A percentile compares a stretch with the other conserved stretches of the same genome.
Conservation (phyloP, 2,888 invertebrate species). For the Lasius fuliginosus region DNA sequence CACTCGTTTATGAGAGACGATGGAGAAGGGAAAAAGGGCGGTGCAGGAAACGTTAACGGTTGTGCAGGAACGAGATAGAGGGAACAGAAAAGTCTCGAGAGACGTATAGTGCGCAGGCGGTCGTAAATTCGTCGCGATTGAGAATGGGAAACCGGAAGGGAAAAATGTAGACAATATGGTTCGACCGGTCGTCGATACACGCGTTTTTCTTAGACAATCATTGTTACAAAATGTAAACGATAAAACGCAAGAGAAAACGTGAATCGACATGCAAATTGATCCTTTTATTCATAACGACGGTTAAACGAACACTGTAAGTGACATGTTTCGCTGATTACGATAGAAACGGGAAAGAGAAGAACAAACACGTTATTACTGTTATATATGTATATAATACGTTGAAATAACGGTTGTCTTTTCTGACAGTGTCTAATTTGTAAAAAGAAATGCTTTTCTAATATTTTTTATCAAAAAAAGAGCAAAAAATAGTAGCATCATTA, state of each 20-base stretch:
- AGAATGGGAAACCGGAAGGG: slow-evolving; percentile 55
- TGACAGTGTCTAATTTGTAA: background rate
- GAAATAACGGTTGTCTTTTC: background rate
- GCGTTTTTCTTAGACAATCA: slow-evolving; percentile 27
- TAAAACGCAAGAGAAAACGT: background rate
- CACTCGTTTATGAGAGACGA: slow-evolving; percentile 56
- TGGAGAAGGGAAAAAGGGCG: slow-evolving; percentile 12
- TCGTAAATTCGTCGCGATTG: slow-evolving; percentile 61
- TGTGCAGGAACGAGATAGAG: slow-evolving; percentile 35
- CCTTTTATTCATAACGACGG: slow-evolving; percentile 65
- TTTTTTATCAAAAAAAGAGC: background rate
- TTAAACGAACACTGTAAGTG: slow-evolving; percentile 61
- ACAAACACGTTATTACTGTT: background rate
- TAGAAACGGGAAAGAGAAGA: slow-evolving; percentile 13
- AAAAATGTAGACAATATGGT: slow-evolving; percentile 20
- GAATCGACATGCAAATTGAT: slow-evolving; percentile 65
- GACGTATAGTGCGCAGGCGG: slow-evolving; percentile 57
- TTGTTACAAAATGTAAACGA: background rate
- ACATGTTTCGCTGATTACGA: slow-evolving; percentile 50
- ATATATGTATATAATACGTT: background rate
- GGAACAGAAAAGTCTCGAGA: slow-evolving; percentile 44
- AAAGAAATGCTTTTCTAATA: background rate
- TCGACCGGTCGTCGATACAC: background rate
- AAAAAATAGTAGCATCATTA: background rate
- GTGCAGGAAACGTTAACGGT: slow-evolving; percentile 9